A percentile compares a stretch with the other conserved stretches of the same genome.
Evolutionary conservation across 2,888 invertebrate species (phyloP).

Genomic region (Steinernema scapterisci): DNA sequence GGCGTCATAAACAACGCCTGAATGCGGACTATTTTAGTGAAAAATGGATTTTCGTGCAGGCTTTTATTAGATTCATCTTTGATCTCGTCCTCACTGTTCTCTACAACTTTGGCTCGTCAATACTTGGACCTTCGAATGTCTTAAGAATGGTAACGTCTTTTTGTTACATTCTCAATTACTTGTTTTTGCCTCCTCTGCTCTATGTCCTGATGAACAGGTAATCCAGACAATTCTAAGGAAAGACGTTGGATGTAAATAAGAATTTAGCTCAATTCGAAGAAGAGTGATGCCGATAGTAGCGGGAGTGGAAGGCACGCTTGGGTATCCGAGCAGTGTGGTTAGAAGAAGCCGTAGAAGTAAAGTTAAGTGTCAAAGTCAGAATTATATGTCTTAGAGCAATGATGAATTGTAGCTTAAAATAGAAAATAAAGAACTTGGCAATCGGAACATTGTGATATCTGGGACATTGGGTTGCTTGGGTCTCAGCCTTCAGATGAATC

Average conservation of each 20-base stretch:
- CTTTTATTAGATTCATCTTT: background rate
- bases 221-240: background rate
- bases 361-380: too few species aligned
- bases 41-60: background rate
- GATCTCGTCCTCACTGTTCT: background rate
- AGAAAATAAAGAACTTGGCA: too few species aligned
- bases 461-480: too few species aligned
- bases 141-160: background rate
- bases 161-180: background rate
- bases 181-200: background rate
- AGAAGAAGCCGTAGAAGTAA: too few species aligned
- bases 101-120: background rate
- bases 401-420: too few species aligned
- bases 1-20: background rate
- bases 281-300: too few species aligned
- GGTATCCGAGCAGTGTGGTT: too few species aligned
- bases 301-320: too few species aligned
- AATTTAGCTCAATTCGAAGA: too few species aligned
- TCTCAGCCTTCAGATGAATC: too few species aligned
- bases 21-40: background rate
- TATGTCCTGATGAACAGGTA: background rate
- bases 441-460: too few species aligned
- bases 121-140: background rate
- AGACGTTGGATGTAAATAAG: background rate
- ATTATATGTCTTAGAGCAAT: too few species aligned